phyloP scores from a whole-genome alignment of 2,797 vertebrate species.

The Pangasius krempfi region DNA sequence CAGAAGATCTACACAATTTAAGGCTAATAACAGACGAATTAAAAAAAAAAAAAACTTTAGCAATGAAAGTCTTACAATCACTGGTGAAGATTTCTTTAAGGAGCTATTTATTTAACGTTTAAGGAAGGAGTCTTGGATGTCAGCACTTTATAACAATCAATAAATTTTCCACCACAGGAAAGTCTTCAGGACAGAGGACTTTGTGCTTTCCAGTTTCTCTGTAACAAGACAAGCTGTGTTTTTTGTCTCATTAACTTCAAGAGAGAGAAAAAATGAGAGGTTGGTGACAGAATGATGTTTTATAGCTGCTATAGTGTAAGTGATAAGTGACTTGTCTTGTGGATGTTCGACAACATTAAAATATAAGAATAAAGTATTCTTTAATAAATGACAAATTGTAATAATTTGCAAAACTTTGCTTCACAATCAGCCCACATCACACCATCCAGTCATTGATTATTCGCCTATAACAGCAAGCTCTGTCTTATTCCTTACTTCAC shows the following conservation, averaged over 20 bases:
- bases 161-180: background rate
- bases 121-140: background rate
- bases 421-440: background rate
- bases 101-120: background rate
- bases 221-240: background rate
- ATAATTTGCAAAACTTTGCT: background rate
- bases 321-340: background rate
- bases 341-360: background rate
- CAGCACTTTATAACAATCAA: background rate
- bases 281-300: background rate
- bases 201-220: background rate
- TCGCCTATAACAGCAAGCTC: background rate
- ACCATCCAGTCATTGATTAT: background rate
- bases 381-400: background rate
- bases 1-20: background rate
- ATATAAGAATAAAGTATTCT: background rate
- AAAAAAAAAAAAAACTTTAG: background rate
- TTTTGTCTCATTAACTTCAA: background rate
- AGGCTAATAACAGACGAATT: background rate
- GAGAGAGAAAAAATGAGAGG: background rate
- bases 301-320: background rate
- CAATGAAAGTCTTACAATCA: background rate
- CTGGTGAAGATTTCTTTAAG: background rate
- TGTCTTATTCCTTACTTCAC: background rate
- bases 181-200: background rate